A percentile compares a stretch with the other conserved stretches of the same genome.
phyloP scores from a whole-genome alignment of 2,113 vertebrate genomes.

The Rhinopomastus cyanomelas region DNA sequence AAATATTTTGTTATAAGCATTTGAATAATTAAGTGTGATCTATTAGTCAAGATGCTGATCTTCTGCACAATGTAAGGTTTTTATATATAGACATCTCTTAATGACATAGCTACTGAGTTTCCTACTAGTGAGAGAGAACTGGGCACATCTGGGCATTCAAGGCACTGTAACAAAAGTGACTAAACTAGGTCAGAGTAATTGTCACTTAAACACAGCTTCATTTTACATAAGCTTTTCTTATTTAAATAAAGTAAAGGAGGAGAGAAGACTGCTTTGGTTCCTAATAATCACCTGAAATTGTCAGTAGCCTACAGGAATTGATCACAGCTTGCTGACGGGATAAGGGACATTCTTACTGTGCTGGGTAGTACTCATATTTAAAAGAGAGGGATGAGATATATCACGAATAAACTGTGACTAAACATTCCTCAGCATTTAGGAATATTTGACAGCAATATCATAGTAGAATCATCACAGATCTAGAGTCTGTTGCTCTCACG shows the following conservation, averaged over 20 bases:
- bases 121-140: not conserved
- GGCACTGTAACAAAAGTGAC: not conserved
- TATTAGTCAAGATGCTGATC: not conserved
- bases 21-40: not conserved
- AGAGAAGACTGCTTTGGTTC: not conserved
- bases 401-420: not conserved
- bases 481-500: not conserved
- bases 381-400: not conserved
- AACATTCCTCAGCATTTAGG: not conserved
- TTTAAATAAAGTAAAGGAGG: not conserved
- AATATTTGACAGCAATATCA: not conserved
- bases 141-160: not conserved
- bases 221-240: not conserved
- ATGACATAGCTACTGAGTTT: not conserved
- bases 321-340: not conserved
- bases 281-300: accelerated
- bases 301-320: not conserved
- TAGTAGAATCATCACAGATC: not conserved
- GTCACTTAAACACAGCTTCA: not conserved
- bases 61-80: not conserved
- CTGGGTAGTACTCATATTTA: not conserved
- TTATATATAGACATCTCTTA: not conserved
- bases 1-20: not conserved
- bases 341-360: not conserved
- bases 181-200: not conserved